phyloP scores from a whole-genome alignment of 2,888 invertebrate genomes.

The Pandemis corylana region DNA sequence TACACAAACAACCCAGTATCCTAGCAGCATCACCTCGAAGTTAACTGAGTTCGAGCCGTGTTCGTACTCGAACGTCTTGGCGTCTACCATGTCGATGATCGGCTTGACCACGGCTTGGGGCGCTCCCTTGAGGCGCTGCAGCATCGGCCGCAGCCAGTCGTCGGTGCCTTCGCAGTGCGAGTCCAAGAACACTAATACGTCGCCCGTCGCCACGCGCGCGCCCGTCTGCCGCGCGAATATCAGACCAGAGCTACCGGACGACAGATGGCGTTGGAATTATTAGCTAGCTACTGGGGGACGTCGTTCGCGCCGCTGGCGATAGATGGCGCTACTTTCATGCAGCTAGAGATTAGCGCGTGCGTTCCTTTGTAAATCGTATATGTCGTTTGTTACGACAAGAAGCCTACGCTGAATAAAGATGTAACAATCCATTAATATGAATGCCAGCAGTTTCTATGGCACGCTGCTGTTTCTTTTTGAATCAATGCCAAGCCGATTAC shows the following conservation, averaged over 20 bases:
- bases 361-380: no score
- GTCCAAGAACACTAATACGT: slow-evolving; percentile 93
- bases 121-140: slow-evolving; percentile 90
- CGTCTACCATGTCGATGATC: slow-evolving; percentile 5
- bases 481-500: no score
- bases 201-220: slow-evolving; percentile 89
- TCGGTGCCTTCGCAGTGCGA: slow-evolving; percentile 93
- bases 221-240: slow-evolving; percentile 93
- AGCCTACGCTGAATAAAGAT: no score
- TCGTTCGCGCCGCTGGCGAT: neutral
- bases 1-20: neutral
- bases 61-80: neutral
- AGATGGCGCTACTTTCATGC: neutral
- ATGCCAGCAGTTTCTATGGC: no score
- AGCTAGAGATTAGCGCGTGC: no score
- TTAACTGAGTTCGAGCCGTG: neutral
- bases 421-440: no score
- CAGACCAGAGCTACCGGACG: slow-evolving; percentile 87
- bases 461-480: no score
- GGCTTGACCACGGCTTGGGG: slow-evolving; percentile 51
- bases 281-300: neutral
- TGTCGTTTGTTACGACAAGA: no score
- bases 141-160: slow-evolving; percentile 94
- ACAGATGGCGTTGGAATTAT: slow-evolving; percentile 8
- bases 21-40: neutral